Percentiles rank a stretch among this genome's conserved stretches.
These are phyloP conservation scores for Megalops atlanticus DNA, from an alignment of 2,113 vertebrate genomes.

Conservation along the genomic window DNA sequence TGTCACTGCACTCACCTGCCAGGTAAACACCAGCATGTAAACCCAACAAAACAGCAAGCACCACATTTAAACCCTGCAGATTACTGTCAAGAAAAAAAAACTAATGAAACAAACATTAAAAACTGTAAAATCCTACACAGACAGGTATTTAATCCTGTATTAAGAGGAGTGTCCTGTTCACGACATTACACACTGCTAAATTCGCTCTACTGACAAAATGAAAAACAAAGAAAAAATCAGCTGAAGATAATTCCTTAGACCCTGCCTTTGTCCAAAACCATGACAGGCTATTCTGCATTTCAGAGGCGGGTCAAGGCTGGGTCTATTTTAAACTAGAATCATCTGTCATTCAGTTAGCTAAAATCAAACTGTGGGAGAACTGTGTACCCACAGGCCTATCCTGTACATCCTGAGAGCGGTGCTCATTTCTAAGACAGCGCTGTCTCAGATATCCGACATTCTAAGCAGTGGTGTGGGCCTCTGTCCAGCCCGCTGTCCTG, in stretches of 20 bases:
- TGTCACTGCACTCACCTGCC: slow-evolving; percentile 89
- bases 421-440: not conserved
- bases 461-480: not conserved
- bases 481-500: not conserved
- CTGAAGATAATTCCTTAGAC: not conserved
- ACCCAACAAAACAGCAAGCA: not conserved
- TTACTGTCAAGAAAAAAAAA: not conserved
- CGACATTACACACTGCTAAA: too few species aligned
- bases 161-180: not conserved
- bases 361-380: not conserved
- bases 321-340: not conserved
- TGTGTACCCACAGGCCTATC: too few species aligned
- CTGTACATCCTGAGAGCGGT: not conserved
- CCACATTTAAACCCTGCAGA: not conserved
- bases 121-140: not conserved
- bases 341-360: not conserved
- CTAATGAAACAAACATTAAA: not conserved
- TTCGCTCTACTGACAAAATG: not conserved
- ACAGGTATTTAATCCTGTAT: not conserved
- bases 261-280: not conserved
- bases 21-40: slow-evolving; percentile 1
- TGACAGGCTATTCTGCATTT: not conserved
- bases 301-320: not conserved
- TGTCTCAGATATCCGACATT: not conserved
- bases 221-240: not conserved